These are phyloP conservation scores for Margarornis squamiger DNA, from an alignment of 2,797 vertebrate genomes.

Conservation along the genomic window DNA sequence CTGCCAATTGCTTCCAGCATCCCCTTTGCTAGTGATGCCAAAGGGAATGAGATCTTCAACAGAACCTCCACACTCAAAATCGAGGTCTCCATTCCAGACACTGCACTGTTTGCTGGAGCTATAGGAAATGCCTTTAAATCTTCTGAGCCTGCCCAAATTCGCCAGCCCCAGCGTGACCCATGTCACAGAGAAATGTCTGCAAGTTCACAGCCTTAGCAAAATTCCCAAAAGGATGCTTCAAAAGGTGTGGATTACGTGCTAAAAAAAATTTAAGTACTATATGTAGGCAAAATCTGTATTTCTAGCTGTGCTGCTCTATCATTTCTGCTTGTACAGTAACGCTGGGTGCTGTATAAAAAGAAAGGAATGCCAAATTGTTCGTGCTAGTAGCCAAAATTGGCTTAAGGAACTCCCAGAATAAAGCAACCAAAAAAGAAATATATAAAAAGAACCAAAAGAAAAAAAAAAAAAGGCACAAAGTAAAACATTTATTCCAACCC, in stretches of 20 bases:
- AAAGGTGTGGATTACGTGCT: background rate
- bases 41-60: background rate
- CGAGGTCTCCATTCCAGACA: background rate
- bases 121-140: background rate
- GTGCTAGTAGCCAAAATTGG: background rate
- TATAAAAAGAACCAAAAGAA: no score
- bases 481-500: background rate
- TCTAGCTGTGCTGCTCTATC: conserved; percentile 23
- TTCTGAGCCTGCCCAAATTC: background rate
- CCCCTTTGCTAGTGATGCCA: background rate
- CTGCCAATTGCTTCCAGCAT: background rate
- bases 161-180: fast-evolving
- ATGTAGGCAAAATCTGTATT: background rate
- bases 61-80: background rate
- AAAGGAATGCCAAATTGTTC: conserved; percentile 49
- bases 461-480: background rate
- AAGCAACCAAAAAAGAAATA: background rate
- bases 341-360: conserved; percentile 1
- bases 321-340: conserved; percentile 19
- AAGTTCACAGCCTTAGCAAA: background rate
- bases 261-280: background rate
- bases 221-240: background rate
- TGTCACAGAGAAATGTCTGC: background rate
- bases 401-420: conserved; percentile 36
- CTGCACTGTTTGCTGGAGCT: background rate